Base-by-base conservation (phyloP, 2,888 invertebrate species). In the Volucella inflata region DNA sequence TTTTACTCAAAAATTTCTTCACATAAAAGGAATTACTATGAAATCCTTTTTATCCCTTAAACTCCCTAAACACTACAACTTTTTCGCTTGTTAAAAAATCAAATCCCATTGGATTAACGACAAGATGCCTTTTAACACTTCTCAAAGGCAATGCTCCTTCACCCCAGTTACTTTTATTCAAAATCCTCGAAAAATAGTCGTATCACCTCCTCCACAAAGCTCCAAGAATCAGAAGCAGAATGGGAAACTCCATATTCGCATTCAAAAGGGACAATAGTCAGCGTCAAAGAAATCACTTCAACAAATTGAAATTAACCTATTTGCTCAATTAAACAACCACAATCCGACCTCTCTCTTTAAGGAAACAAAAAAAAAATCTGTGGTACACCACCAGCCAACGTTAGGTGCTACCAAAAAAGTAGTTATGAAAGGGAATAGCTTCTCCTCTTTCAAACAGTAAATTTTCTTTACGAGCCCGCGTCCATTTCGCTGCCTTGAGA, bases 291-390 rank as follows among this genome's bases (percentile, higher is more conserved):
- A 85, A 57, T 72, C 80, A 80, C 84, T 85, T 68, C 80, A 85
- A 80, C 84, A 85, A 85, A 85, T 85, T 85, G 71, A 85, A 80
- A 85, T 85, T 80, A 85, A 76, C 84, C 80, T 85, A 76, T 85
- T 85, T 85, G 80, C 80, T 76, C 84, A 85, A 85, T 85, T 80
- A 85, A 85, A 76, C 78, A 84, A 84, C 80, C 76, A 72, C 71
- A 80, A 85, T 72, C 67, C 70, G 30, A 30, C 51, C 76, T 30
- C 30, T 6, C 30, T 30, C 6, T 30, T 6, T 1, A 30, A 30
- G 30, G 30, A 6, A 30, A n/a, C n/a, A n/a, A n/a, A 57, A 72
- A 71, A 80, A 71, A 71, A 60, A 44, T 71, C 71, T 71, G 38
- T 78, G 72, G 59, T 44, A n/a, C 42, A 17, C 57, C 21, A 53